These are phyloP conservation scores for Sinella curviseta DNA, from an alignment of 1,140 invertebrate genomes.

Conservation along the genomic window DNA sequence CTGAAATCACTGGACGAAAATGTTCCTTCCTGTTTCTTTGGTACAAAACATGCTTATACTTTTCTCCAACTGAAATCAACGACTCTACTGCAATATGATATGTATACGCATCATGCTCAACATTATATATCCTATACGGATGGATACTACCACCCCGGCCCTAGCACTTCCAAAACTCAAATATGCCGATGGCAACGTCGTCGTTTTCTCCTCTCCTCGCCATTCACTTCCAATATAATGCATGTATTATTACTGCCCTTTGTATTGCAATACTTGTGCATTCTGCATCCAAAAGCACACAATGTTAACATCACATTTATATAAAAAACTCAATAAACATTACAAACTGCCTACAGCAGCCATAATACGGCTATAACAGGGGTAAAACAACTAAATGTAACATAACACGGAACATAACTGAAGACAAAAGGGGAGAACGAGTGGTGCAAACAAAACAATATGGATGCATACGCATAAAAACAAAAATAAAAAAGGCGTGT, in stretches of 20 bases:
- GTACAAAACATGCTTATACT: neutral
- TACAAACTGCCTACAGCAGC: constrained; percentile 29
- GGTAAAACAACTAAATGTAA: constrained; percentile 10
- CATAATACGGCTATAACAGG: constrained; percentile 29
- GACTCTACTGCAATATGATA: neutral
- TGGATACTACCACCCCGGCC: too few relatives aligned
- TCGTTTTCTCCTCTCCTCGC: too few relatives aligned
- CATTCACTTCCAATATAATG: neutral
- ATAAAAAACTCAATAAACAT: neutral
- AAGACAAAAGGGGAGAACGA: constrained; percentile 1
- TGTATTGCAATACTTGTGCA: too few relatives aligned
- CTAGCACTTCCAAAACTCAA: too few relatives aligned
- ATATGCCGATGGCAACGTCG: neutral
- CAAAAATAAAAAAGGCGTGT: neutral
- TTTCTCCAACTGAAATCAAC: neutral
- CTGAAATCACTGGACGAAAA: neutral
- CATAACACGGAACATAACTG: neutral
- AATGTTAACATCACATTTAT: neutral
- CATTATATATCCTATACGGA: neutral
- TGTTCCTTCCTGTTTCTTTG: neutral
- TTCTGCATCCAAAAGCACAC: neutral
- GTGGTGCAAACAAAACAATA: neutral
- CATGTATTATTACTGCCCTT: neutral
- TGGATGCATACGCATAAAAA: neutral
- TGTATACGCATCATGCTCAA: neutral